Conservation (phyloP, 2,797 vertebrate species). For the Gymnocypris eckloni region DNA sequence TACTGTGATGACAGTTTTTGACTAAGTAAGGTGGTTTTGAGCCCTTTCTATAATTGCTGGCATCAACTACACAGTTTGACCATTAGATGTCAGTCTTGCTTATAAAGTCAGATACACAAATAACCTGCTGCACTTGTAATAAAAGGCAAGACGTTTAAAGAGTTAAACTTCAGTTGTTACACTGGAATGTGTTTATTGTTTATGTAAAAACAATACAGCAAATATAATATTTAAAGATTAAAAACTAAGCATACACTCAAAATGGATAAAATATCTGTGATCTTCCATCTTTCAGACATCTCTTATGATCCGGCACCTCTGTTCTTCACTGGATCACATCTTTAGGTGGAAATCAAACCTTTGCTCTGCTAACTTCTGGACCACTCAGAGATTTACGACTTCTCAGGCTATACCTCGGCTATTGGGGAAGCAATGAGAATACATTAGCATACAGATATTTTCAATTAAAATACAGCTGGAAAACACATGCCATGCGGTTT, state of each 20-base stretch:
- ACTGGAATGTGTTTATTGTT: slow-evolving; percentile 28
- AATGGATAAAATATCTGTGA: not conserved
- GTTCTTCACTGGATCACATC: not conserved
- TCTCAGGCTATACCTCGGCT: slow-evolving; percentile 78
- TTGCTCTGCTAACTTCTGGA: slow-evolving; percentile 33
- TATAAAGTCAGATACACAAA: slow-evolving; percentile 25
- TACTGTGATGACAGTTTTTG: slow-evolving; percentile 5
- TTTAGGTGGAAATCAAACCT: not conserved
- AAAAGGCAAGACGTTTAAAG: not conserved
- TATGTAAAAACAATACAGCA: not conserved
- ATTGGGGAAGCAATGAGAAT: slow-evolving; percentile 32
- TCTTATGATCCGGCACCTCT: not conserved
- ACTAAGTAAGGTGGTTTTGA: not conserved
- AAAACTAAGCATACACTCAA: not conserved
- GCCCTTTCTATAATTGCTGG: not conserved
- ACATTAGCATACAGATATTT: slow-evolving; percentile 9
- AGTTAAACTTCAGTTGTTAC: not conserved
- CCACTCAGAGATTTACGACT: slow-evolving; percentile 66
- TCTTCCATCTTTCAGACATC: not conserved
- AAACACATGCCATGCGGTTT: not conserved
- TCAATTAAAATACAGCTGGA: slow-evolving; percentile 14
- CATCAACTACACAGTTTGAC: slow-evolving; percentile 25
- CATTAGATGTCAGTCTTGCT: slow-evolving; percentile 64
- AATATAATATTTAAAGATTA: not conserved
- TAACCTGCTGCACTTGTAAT: no score